Percentiles rank a stretch among this genome's conserved stretches.
These are phyloP conservation scores for Gymnopithys bicolor DNA, from an alignment of 2,797 vertebrate species.

Conservation along the genomic window DNA sequence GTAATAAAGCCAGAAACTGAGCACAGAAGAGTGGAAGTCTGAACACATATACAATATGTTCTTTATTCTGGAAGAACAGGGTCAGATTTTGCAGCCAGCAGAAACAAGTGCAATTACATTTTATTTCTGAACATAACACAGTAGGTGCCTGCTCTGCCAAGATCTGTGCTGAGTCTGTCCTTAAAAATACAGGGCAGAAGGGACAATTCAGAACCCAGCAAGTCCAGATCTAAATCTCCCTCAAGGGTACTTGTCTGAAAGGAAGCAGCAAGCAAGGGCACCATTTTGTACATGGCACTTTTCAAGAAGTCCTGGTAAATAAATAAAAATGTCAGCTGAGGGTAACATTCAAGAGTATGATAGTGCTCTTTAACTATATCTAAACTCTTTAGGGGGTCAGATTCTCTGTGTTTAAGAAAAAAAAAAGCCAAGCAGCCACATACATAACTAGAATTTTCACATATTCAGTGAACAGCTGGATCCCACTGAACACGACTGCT, in stretches of 20 bases:
- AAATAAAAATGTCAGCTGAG: background rate
- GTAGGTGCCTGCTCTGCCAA: background rate
- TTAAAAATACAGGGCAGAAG: background rate
- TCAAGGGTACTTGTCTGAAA: background rate
- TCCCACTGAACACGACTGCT: background rate
- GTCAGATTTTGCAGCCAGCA: background rate
- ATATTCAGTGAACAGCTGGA: background rate
- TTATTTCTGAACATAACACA: background rate
- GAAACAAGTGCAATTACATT: background rate
- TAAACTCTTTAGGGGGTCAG: background rate
- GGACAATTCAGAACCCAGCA: background rate
- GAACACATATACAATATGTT: background rate
- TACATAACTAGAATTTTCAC: background rate
- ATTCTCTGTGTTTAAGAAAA: background rate
- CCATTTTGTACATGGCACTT: background rate
- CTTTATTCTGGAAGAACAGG: background rate
- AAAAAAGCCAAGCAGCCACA: background rate
- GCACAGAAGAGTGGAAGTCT: background rate
- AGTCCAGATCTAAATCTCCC: background rate
- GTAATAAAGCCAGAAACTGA: slow-evolving; percentile 11
- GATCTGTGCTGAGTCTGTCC: background rate
- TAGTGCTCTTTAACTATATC: background rate
- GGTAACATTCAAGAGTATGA: background rate
- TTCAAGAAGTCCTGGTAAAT: background rate
- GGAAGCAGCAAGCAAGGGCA: background rate